Evolutionary conservation across 2,888 invertebrate genomes (phyloP), one percentile per base, ranked within the genome.

Genomic region (Callosobruchus maculatus): DNA sequence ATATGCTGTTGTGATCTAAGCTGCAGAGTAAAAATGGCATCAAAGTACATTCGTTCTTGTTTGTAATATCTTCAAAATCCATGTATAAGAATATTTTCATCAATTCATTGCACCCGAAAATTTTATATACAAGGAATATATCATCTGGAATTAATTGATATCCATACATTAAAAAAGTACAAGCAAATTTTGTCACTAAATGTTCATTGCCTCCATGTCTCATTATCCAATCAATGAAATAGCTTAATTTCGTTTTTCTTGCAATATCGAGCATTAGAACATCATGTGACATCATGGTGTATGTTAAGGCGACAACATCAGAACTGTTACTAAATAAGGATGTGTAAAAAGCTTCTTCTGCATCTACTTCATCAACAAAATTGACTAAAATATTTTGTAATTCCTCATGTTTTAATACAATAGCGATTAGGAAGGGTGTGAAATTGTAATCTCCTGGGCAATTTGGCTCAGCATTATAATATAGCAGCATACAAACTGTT

Each of bases 401-500:
- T 71, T 74, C 76, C 20, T 72, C 21, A 74, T 77, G 71, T 70
- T 76, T 76, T 3, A 21, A 5, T 49, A 78, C 76, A 22, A 83
- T 26, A 0, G 82, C 79, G 70, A 79, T 78, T 81, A 82, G 81
- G 70, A 83, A 82, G 13, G 83, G 82, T 20, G 81, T 82, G 21
- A 80, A 73, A 74, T 77, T 71, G 71, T 78, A 18, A 18, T 68
- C 22, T 68, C 70, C 70, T 30, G 67, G 9, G 20, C 22, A 21
- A 68, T 73, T 78, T 13, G 81, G 77, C 76, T 84, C 83, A n/a
- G 83, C 83, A 74, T 78, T 77, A 71, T 81, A 82, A 77, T 80
- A 83, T 4, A 84, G 75, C 26, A 84, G 73, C 82, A 83, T 80
- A 73, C 81, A 81, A 21, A 83, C 78, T 21, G 78, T 75, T 75